Conservation (phyloP, 2,797 vertebrate genomes). For the Sebastes diaconus region DNA sequence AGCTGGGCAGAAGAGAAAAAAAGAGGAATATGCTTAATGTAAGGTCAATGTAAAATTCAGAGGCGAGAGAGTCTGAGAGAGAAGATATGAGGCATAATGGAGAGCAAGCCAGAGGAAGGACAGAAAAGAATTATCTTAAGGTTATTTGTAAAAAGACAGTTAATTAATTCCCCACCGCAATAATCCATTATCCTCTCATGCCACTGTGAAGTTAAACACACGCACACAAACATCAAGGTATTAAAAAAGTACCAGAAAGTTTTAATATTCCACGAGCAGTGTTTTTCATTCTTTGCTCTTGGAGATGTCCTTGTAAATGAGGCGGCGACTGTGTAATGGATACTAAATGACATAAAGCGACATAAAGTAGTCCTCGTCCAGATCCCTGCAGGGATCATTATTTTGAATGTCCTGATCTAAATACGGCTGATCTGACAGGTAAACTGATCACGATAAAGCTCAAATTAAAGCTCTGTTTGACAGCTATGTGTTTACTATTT, state of each 20-base stretch:
- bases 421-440: neutral
- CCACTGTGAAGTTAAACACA: conserved; percentile 5
- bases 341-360: neutral
- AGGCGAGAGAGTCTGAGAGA: conserved; percentile 5
- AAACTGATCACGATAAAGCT: neutral
- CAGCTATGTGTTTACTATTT: neutral
- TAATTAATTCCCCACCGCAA: conserved; percentile 41
- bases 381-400: neutral
- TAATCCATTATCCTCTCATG: conserved; percentile 27
- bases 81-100: conserved; percentile 10
- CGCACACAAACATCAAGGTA: neutral
- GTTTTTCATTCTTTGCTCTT: neutral
- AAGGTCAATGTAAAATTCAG: conserved; percentile 37
- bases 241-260: neutral
- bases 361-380: neutral
- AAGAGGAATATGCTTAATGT: neutral
- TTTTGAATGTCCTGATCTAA: neutral
- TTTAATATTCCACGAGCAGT: neutral
- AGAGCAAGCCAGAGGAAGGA: conserved; percentile 24
- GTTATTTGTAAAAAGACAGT: conserved; percentile 29
- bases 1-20: neutral
- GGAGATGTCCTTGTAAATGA: conserved; percentile 7
- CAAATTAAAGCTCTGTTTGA: neutral
- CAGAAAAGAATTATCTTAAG: conserved; percentile 39
- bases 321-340: neutral